Base-by-base conservation (phyloP, 2,888 invertebrate genomes). In the Ornithoptera priamus region DNA sequence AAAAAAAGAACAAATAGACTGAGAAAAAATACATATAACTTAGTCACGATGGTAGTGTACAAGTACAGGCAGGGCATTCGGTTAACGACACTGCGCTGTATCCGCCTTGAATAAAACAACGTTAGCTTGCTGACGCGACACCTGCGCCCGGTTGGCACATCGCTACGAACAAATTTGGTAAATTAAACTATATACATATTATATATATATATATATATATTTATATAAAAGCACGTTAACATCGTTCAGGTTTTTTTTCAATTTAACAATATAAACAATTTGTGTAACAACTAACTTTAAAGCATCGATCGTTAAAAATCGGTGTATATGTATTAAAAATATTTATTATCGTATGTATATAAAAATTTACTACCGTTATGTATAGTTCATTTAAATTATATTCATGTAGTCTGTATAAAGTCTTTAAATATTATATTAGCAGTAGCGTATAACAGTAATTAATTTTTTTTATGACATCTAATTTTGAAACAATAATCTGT, bases 21-120 rank as follows among this genome's bases (percentile, higher is more conserved):
- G 46, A n/a, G 22, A 60, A 64, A 65, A 69, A 56, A n/a, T 69
- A 56, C n/a, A 65, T 39, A 56, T 56, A 69, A 60, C 22, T 64
- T 64, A 56, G 24, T 15, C 42, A n/a, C 65, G 53, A 64, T 60
- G 64, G 56, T 24, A 18, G 39, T 22, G 22, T 58, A 46, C 50
- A 62, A 69, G 61, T 69, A 30, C 42, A 50, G 69, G 50, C 20
- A 36, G 66, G 70, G 66, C 62, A 63, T 65, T 53, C 62, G 71
- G 67, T 68, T 73, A 73, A 71, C 68, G 71, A 73, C 73, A 39
- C 46, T 18, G 67, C 62, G 65, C 65, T 62, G 67, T 68, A 70
- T 73, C 71, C 70, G 72, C 61, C 64, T 71, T 73, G 69, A 71
- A 72, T 72, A 71, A 72, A 73, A 73, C 71, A 71, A 72, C 69